Evolutionary conservation across 1,140 invertebrate species (phyloP).

Genomic region (Lasioglossum albipes): DNA sequence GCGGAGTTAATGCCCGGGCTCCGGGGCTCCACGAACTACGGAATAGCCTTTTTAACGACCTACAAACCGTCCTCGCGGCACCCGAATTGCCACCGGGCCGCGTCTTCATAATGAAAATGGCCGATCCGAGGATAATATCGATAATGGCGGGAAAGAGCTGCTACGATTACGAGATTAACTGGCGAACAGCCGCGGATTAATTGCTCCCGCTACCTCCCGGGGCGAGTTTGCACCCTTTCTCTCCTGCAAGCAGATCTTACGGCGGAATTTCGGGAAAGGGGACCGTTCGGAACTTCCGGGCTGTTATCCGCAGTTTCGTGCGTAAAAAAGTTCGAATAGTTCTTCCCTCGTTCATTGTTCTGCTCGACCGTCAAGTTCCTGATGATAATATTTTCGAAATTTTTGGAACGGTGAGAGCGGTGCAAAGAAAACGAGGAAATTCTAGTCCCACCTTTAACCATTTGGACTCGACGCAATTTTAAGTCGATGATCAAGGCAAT

Average conservation of each 20-base stretch:
- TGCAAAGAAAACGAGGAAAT: too few relatives aligned
- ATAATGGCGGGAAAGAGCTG: constrained; percentile 6
- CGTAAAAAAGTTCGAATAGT: too few relatives aligned
- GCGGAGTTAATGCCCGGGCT: constrained; percentile 53
- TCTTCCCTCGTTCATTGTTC: too few relatives aligned
- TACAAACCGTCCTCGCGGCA: constrained; percentile 26
- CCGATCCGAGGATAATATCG: constrained; percentile 5
- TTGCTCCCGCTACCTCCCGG: neutral
- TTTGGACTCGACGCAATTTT: too few relatives aligned
- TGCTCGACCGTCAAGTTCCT: too few relatives aligned
- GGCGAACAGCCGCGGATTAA: neutral
- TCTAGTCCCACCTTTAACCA: too few relatives aligned
- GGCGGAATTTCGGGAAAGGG: neutral
- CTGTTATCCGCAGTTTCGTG: too few relatives aligned
- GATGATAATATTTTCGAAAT: too few relatives aligned
- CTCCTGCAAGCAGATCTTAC: neutral
- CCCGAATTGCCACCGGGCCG: too few relatives aligned
- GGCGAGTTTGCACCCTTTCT: neutral
- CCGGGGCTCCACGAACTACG: constrained; percentile 1
- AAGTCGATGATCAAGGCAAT: too few relatives aligned
- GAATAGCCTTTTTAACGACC: constrained; percentile 58
- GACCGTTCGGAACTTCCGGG: neutral
- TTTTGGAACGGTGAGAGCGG: too few relatives aligned
- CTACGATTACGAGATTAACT: constrained; percentile 7
- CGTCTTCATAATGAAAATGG: neutral